Percentiles rank a stretch among this genome's conserved stretches.
Conservation (phyloP, 1,140 invertebrate species). For the Diuraphis noxia region DNA sequence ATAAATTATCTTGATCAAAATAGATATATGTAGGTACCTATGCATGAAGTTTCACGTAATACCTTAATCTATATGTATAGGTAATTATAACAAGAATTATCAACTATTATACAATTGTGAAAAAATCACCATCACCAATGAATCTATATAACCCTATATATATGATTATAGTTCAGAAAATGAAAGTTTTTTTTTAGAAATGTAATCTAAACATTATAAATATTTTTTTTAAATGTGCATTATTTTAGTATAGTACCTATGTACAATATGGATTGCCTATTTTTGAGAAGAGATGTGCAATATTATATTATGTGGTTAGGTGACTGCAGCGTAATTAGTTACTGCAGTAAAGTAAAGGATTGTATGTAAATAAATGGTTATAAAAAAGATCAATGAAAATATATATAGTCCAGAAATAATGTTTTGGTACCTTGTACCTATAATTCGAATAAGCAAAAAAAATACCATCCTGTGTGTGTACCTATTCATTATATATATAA, state of each 20-base stretch:
- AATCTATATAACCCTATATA: no score
- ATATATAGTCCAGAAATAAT: neutral
- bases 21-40: neutral
- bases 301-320: neutral
- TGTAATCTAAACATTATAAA: neutral
- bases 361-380: neutral
- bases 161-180: neutral
- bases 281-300: neutral
- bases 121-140: neutral
- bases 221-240: neutral
- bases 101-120: neutral
- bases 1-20: neutral
- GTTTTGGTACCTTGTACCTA: neutral
- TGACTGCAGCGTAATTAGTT: neutral
- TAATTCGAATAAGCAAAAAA: neutral
- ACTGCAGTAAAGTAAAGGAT: neutral
- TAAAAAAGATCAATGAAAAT: neutral
- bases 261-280: no score
- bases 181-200: neutral
- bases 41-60: neutral
- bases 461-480: constrained; percentile 12
- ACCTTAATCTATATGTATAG: neutral
- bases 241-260: no score
- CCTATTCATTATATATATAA: neutral
- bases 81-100: neutral